Evolutionary conservation across 2,797 vertebrate species (phyloP).

Genomic region (Eulemur mongoz): DNA sequence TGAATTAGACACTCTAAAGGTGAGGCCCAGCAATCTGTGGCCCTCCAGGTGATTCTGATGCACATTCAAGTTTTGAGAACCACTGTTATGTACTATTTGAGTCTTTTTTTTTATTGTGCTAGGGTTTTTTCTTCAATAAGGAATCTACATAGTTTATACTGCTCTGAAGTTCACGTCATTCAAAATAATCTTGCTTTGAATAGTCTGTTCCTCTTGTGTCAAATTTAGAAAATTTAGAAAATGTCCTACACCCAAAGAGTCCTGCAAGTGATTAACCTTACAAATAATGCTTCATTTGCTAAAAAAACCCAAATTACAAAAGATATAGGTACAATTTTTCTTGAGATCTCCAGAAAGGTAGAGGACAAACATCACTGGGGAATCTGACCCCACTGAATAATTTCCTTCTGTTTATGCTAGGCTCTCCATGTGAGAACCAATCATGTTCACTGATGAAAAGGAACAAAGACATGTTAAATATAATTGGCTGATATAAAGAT

Average conservation of each 20-base stretch:
- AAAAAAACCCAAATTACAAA: conserved; percentile 36
- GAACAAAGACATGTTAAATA: conserved; percentile 19
- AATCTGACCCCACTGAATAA: neutral
- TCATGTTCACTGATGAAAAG: conserved; percentile 13
- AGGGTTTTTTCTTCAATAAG: conserved; percentile 65
- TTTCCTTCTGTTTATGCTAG: conserved; percentile 2
- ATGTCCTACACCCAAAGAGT: neutral
- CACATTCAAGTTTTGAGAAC: too few relatives aligned
- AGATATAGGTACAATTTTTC: neutral
- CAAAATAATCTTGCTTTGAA: conserved; percentile 72
- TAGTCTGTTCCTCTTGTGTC: conserved; percentile 48
- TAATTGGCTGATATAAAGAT: conserved; percentile 42
- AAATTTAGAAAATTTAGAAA: conserved; percentile 30
- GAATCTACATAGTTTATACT: conserved; percentile 23
- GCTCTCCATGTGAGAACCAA: neutral
- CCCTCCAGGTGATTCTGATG: too few relatives aligned
- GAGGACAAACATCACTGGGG: neutral
- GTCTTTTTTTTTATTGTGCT: conserved; percentile 51
- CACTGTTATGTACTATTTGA: too few relatives aligned
- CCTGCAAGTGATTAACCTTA: neutral
- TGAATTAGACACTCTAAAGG: too few relatives aligned
- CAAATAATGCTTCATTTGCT: conserved; percentile 44
- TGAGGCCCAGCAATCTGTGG: too few relatives aligned
- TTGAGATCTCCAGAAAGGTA: neutral
- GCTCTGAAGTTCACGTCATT: conserved; percentile 69